Conservation (phyloP, 2,797 vertebrate species). For the Eulemur mongoz region DNA sequence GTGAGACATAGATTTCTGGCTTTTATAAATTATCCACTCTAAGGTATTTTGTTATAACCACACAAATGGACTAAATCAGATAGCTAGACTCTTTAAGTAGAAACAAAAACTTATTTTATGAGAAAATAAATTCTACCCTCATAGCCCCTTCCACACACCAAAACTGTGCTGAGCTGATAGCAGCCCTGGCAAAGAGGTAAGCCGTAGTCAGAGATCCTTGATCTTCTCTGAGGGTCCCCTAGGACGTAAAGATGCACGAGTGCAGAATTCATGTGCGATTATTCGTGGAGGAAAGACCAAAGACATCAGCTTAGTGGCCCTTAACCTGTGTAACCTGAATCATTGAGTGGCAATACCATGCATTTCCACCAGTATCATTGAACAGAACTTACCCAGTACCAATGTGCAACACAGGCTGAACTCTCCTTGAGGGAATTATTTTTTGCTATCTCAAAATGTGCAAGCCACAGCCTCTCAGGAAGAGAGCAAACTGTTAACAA, state of each 20-base stretch:
- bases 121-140: not conserved
- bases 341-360: not conserved
- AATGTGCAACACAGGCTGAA: not conserved
- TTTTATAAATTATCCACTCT: not conserved
- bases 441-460: not conserved
- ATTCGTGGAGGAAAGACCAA: not conserved
- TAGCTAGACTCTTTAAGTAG: not conserved
- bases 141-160: not conserved
- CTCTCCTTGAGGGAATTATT: not conserved
- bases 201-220: not conserved
- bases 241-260: not conserved
- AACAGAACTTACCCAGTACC: not conserved
- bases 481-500: not conserved
- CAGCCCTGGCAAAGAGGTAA: not conserved
- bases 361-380: not conserved
- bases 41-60: not conserved
- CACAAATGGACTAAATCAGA: not conserved
- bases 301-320: not conserved
- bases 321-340: not conserved
- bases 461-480: not conserved
- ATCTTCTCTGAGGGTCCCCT: not conserved
- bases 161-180: fast-evolving
- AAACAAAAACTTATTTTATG: not conserved
- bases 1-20: not conserved
- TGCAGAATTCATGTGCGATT: not conserved